A percentile compares a stretch with the other conserved stretches of the same genome.
phyloP scores from a whole-genome alignment of 1,140 invertebrate species.

The Cataglyphis hispanica region DNA sequence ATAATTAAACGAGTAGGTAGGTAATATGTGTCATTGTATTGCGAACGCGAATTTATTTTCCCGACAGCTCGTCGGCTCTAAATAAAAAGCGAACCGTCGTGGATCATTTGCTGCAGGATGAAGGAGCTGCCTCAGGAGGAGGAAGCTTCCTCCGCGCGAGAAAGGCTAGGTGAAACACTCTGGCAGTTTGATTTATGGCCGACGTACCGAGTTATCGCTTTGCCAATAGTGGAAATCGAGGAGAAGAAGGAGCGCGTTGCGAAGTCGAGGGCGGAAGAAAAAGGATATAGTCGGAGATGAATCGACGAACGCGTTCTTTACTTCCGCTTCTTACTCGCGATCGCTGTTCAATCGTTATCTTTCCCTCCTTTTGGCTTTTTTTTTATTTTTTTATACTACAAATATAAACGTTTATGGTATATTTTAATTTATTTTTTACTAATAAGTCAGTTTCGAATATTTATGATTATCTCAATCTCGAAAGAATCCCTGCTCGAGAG shows the following conservation, averaged over 20 bases:
- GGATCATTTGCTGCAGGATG: slow-evolving; percentile 74
- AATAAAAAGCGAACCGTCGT: slow-evolving; percentile 70
- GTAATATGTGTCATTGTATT: slow-evolving; percentile 5
- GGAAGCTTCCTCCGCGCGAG: slow-evolving; percentile 63
- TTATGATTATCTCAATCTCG: background rate
- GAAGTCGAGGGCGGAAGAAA: slow-evolving; percentile 77
- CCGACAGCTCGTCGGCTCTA: slow-evolving; percentile 47
- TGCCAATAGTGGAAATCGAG: slow-evolving; percentile 84
- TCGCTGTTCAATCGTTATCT: slow-evolving; percentile 58
- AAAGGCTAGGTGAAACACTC: slow-evolving; percentile 77
- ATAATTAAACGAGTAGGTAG: background rate
- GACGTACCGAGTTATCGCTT: slow-evolving; percentile 86
- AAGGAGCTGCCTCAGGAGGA: slow-evolving; percentile 68
- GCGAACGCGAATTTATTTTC: slow-evolving; percentile 57
- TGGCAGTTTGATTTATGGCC: slow-evolving; percentile 85
- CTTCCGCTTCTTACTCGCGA: slow-evolving; percentile 63
- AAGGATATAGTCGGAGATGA: slow-evolving; percentile 73
- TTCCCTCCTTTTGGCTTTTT: background rate
- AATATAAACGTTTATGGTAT: background rate
- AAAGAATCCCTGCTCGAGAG: background rate
- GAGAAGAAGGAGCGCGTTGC: slow-evolving; percentile 71
- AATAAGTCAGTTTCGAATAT: background rate
- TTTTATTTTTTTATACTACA: background rate
- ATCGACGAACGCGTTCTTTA: slow-evolving; percentile 74
- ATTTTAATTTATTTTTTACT: background rate